Evolutionary conservation across 2,113 vertebrate genomes (phyloP), one percentile per base, ranked within the genome.

Genomic region (Charadrius vociferus): DNA sequence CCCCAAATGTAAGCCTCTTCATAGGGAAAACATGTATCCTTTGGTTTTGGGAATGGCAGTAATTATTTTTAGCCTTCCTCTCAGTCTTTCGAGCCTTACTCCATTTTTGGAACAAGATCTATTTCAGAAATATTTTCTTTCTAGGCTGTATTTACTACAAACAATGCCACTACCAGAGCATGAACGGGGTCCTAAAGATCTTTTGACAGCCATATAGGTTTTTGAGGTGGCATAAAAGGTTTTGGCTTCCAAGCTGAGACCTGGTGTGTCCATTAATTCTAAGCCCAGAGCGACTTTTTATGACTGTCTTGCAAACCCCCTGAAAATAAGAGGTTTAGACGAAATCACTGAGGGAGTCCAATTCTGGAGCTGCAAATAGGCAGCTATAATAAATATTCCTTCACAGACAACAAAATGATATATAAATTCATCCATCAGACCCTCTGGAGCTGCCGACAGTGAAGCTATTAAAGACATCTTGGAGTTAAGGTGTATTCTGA

Each of bases 381-480:
- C 86, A 82, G 49, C 19, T 89, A 23, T 61, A 89, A 95, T 62
- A 97, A 92, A 95, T 93, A 95, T 90, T 88, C 77, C 49, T 95
- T 91, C 53, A 66, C 4, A 2, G 73, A 70, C 67, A 90, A 77
- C 18, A 91, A 83, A 90, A 77, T 73, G 34, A 52, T 73, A 41
- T 34, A 87, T 82, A 91, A 97, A 93, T 93, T 66, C 61, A 94
- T 91, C 58, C 74, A 77, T 63, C 91, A 91, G 78, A 21, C 36
- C 49, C 58, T 91, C 66, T 77, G 70, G 84, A 95, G 62, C 66
- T 77, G 49, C 78, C 88, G 74, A 73, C 78, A 95, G 78, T 55
- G 81, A 94, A 91, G 53, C 6, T 37, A 58, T 77, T 93, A 95
- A 87, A 90, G 43, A 36, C 24, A 30, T 89, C 49, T 77, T 58